phyloP scores from a whole-genome alignment of 2,888 invertebrate species.

The Lutraria lutraria region DNA sequence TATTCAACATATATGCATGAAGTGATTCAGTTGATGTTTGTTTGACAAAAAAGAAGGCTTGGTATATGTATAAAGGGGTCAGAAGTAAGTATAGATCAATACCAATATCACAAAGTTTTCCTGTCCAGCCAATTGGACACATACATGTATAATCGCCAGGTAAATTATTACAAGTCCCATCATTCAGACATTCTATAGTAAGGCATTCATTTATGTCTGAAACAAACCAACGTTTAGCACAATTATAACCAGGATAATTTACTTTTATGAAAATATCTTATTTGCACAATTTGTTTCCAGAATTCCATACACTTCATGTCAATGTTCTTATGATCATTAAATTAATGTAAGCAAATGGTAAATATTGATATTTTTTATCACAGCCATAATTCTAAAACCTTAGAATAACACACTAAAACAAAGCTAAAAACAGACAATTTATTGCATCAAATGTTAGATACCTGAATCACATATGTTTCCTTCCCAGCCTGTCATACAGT shows the following conservation, averaged over 20 bases:
- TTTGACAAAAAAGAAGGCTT: too few relatives aligned
- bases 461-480: constrained; percentile 47
- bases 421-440: background rate
- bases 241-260: too few relatives aligned
- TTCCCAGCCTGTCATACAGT: constrained; percentile 39
- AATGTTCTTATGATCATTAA: too few relatives aligned
- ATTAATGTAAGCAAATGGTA: too few relatives aligned
- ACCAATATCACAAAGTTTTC: constrained; percentile 41
- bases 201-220: constrained; percentile 37
- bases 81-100: background rate
- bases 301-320: too few relatives aligned
- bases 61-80: too few relatives aligned
- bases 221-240: background rate
- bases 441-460: background rate
- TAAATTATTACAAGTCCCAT: constrained; percentile 36
- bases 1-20: too few relatives aligned
- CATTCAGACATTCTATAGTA: background rate
- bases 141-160: constrained; percentile 34
- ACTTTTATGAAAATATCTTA: background rate
- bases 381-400: too few relatives aligned
- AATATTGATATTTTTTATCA: too few relatives aligned
- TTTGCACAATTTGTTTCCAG: background rate
- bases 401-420: background rate
- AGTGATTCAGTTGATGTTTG: too few relatives aligned
- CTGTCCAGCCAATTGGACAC: constrained; percentile 46